A percentile compares a stretch with the other conserved stretches of the same genome.
These are phyloP conservation scores for Hydroisotoma schaefferi DNA, from an alignment of 2,888 invertebrate species.

Conservation along the genomic window DNA sequence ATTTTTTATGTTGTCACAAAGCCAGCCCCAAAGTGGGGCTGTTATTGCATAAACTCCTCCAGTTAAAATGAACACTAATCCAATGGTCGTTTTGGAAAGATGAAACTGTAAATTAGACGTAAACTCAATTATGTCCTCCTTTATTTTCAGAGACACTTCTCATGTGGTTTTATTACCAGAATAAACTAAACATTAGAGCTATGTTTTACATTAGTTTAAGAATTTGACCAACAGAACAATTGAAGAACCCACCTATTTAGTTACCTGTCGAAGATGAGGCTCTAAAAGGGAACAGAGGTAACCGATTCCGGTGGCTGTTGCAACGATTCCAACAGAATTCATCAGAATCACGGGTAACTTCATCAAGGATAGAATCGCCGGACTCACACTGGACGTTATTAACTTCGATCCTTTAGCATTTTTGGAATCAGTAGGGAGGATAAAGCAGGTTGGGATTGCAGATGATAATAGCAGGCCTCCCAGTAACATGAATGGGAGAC, in stretches of 20 bases:
- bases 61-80: constrained; percentile 78
- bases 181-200: no score
- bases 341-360: constrained; percentile 47
- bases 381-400: neutral
- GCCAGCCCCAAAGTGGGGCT: constrained; percentile 75
- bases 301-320: constrained; percentile 49
- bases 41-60: constrained; percentile 77
- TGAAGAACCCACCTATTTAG: no score
- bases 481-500: constrained; percentile 73
- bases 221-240: no score
- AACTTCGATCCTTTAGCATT: neutral
- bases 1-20: constrained; percentile 67
- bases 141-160: no score
- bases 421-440: constrained; percentile 64
- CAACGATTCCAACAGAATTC: constrained; percentile 46
- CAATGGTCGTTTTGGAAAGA: constrained; percentile 66
- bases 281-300: constrained; percentile 57
- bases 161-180: no score
- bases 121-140: no score
- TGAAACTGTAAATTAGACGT: constrained; percentile 74
- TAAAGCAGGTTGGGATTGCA: constrained; percentile 66
- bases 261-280: constrained; percentile 50
- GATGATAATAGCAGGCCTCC: constrained; percentile 71
- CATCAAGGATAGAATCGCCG: constrained; percentile 36
- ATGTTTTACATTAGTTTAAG: no score